These are phyloP conservation scores for Lacerta agilis DNA, from an alignment of 2,797 vertebrate species.

Conservation along the genomic window DNA sequence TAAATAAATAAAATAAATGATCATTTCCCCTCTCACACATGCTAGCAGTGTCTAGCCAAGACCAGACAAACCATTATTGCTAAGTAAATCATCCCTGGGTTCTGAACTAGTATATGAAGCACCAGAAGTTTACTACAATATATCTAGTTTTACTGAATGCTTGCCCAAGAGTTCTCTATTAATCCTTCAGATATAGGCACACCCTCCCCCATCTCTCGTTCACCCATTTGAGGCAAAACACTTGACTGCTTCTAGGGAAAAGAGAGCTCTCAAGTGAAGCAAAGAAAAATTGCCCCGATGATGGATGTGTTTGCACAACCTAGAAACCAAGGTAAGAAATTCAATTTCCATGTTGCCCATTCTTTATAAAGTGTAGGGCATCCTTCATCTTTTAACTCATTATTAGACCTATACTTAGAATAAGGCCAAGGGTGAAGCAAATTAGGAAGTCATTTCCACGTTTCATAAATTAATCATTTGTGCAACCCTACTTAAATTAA, in stretches of 20 bases:
- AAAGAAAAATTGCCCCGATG: conserved; percentile 28
- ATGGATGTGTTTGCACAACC: conserved; percentile 23
- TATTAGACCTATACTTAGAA: background rate
- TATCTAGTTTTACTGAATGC: conserved; percentile 1
- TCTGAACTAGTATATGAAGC: background rate
- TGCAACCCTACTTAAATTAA: conserved; percentile 1
- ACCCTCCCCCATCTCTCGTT: background rate
- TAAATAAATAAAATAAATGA: background rate
- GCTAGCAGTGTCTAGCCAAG: background rate
- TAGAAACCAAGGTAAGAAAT: conserved; percentile 36
- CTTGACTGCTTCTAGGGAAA: conserved; percentile 11
- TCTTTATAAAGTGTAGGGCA: conserved; percentile 13
- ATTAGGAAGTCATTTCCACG: background rate
- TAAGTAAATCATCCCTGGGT: conserved; percentile 5
- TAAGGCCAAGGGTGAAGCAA: background rate
- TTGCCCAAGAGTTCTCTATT: conserved; percentile 12
- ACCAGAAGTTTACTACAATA: conserved; percentile 16
- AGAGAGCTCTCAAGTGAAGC: conserved; percentile 21
- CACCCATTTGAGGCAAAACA: conserved; percentile 25
- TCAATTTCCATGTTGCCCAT: conserved; percentile 10
- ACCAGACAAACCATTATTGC: background rate
- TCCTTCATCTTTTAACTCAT: conserved; percentile 16
- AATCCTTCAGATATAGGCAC: background rate
- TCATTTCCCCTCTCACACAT: background rate
- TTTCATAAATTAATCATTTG: background rate